Percentiles rank a stretch among this genome's conserved stretches.
Conservation (phyloP, 2,797 vertebrate species). For the Cichlasoma orientale region DNA sequence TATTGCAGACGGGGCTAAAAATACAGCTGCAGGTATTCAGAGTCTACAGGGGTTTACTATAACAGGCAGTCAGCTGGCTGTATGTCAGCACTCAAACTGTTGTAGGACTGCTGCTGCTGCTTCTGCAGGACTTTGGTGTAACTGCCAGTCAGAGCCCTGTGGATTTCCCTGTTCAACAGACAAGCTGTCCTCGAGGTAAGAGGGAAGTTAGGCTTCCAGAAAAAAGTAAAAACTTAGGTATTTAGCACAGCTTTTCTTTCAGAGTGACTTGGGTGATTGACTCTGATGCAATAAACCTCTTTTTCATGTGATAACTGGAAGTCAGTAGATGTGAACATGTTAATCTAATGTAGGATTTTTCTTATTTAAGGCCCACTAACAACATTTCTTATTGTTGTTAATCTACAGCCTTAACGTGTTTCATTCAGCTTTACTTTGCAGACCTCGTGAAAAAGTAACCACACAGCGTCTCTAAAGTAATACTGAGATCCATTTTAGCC, state of each 20-base stretch:
- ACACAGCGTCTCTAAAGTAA: slow-evolving; percentile 29
- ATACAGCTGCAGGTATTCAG: slow-evolving; percentile 70
- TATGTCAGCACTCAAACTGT: slow-evolving; percentile 51
- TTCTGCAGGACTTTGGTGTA: slow-evolving; percentile 48
- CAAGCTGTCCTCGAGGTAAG: slow-evolving; percentile 46
- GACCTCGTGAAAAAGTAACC: slow-evolving; percentile 8
- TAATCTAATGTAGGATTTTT: slow-evolving; percentile 9
- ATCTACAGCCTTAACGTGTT: slow-evolving; percentile 8
- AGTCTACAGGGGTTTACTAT: slow-evolving; percentile 64
- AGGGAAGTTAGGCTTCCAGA: background rate
- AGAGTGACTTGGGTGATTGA: background rate
- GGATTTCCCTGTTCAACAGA: slow-evolving; percentile 49
- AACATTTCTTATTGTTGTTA: slow-evolving; percentile 5
- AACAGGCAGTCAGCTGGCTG: slow-evolving; percentile 70
- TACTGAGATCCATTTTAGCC: slow-evolving; percentile 48
- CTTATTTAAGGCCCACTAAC: slow-evolving; percentile 23
- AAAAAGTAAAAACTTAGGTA: slow-evolving; percentile 4
- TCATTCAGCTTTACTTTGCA: slow-evolving; percentile 27
- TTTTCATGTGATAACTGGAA: background rate
- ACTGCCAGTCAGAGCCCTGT: slow-evolving; percentile 38
- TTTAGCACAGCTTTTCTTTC: slow-evolving; percentile 15
- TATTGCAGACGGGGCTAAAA: slow-evolving; percentile 67
- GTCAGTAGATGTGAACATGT: background rate
- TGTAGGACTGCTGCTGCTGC: slow-evolving; percentile 27
- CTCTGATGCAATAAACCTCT: background rate